Evolutionary conservation across 2,797 vertebrate species (phyloP), one percentile per base, ranked within the genome.

Genomic region (Arctocebus calabarensis): DNA sequence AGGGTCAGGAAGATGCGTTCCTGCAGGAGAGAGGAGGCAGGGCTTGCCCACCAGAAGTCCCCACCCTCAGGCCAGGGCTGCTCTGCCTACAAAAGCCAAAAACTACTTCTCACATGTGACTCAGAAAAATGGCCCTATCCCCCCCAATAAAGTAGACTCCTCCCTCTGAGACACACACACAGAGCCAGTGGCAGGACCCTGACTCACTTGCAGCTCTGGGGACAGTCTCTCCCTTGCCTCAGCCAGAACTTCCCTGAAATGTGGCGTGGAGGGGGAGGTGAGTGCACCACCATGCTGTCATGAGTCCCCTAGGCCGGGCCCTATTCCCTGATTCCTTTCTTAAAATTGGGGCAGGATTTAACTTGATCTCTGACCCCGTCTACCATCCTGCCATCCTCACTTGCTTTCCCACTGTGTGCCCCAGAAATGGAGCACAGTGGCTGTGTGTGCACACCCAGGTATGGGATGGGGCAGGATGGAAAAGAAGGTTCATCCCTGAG

Each of bases 1-100:
- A 99, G 97, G 0, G 99, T 99, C 64, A 99, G 99, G 98, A 99
- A 99, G 98, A 99, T 99, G 95, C 99, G 99, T 96, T 99, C 99
- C 99, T 99, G 74, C 95, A 94, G 93, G 73, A 98, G 81, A 97
- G 83, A 97, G 68, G 66, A 57, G 45, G 70, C 25, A 10, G 25
- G 48, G 64, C 71, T 59, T 74, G 55, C 57, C 84, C 37, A n/a
- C 32, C 13, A 12, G 81, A 57, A 61, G n/a, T 3, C 91, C 40
- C 23, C n/a, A 3, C 55, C 48, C 64, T n/a, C 13, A 40, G 88
- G 64, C 91, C 70, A 16, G 22, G 25, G 45, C 48, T 59, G 79
- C 45, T 79, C 79, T 90, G 79, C 7, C 4, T 1, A 16, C 37
- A 29, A 40, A 71, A 43, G 40, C 62, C 88, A 37, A n/a, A n/a